Percentiles rank a stretch among this genome's conserved stretches.
phyloP scores from a whole-genome alignment of 1,140 invertebrate species.

The Hormaphis cornu region DNA sequence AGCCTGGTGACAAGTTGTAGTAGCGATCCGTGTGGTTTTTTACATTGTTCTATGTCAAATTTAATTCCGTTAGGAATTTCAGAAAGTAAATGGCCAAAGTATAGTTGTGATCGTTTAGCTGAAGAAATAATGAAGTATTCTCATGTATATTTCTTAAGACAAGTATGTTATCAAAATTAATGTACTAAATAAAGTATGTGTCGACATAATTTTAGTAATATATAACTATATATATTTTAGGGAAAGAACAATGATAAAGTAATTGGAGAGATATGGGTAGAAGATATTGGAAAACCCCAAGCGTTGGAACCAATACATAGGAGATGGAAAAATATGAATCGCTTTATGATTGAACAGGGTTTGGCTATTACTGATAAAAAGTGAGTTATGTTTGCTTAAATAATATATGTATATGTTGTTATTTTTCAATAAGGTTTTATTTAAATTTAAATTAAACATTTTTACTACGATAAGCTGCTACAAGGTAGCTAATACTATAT shows the following conservation, averaged over 20 bases:
- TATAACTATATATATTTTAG: neutral
- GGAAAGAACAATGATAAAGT: neutral
- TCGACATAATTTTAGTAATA: too few species aligned
- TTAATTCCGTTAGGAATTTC: neutral
- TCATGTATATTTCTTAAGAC: conserved; percentile 47
- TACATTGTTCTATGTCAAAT: neutral
- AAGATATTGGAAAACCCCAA: neutral
- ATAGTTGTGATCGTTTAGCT: neutral
- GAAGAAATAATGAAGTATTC: conserved; percentile 30
- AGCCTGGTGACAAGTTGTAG: neutral
- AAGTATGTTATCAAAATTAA: conserved; percentile 42
- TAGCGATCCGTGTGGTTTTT: neutral
- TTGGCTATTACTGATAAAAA: neutral
- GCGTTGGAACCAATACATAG: conserved; percentile 41
- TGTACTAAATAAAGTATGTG: too few species aligned
- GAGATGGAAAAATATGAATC: conserved; percentile 48
- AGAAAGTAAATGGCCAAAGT: neutral
- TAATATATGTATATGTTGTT: too few species aligned
- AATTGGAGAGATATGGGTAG: conserved; percentile 6
- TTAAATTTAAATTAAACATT: too few species aligned
- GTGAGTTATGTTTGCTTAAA: neutral
- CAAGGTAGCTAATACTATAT: too few species aligned
- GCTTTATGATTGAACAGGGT: conserved; percentile 34
- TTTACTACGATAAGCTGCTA: too few species aligned
- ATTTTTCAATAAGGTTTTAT: too few species aligned